Evolutionary conservation across 2,113 vertebrate genomes (phyloP), one percentile per base, ranked within the genome.

Genomic region (Ascaphus truei): DNA sequence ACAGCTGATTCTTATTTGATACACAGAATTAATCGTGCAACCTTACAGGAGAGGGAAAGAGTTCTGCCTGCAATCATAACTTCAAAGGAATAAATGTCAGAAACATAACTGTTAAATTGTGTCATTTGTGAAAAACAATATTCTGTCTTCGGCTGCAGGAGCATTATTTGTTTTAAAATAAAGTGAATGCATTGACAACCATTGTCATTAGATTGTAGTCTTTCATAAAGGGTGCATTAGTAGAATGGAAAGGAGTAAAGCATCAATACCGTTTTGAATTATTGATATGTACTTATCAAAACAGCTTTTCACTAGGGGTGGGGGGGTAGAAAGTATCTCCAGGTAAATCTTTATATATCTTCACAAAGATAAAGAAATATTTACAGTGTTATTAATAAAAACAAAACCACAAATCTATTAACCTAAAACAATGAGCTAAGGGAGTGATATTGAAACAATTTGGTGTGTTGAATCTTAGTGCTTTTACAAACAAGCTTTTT

Each of bases 41-140:
- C 51, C 48, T 52, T 37, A 34, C 47, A 37, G 47, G 27, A 51
- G 27, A 50, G 25, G 43, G 61, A 51, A 57, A 16, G 26, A 9
- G 20, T 59, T 59, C 56, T 51, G 15, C 30, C 23, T 25, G 43
- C 16, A 59, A 59, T 68, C 31, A 50, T 36, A 47, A 29, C 55
- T 59, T 60, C 30, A 68, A 68, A 60, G 30, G 30, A 59, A 59
- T 51, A 50, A 68, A 68, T 68, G 66, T 59, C 55, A 68, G 55
- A 48, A 36, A 58, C 25, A 51, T 58, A 59, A 51, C 41, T 60
- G 53, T 58, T 57, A 68, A 68, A 47, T 45, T 47, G 52, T 68
- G 29, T 56, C 36, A 26, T 67, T 57, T 67, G 53, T 57, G 16
- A 56, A 67, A 57, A 64, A 57, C 52, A 57, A 58, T 68, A 68